Percentiles rank a stretch among this genome's conserved stretches.
These are phyloP conservation scores for Enteromius anoplus DNA, from an alignment of 2,797 vertebrate genomes.

Conservation along the genomic window DNA sequence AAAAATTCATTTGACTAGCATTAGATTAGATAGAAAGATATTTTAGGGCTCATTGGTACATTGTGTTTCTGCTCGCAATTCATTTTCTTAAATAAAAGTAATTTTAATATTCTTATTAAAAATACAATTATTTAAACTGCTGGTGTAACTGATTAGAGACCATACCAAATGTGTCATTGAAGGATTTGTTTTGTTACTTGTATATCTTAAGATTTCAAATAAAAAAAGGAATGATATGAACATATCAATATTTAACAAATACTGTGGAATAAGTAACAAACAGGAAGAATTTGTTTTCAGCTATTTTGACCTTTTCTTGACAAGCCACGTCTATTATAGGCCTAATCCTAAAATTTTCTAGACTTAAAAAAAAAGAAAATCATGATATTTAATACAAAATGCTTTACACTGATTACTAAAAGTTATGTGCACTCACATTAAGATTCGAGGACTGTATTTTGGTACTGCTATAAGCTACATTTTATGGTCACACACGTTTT, in stretches of 20 bases:
- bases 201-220: not conserved
- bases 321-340: not conserved
- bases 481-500: not conserved
- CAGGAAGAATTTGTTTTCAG: not conserved
- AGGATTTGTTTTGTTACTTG: not conserved
- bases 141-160: not conserved
- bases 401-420: not conserved
- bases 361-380: not conserved
- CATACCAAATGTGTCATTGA: not conserved
- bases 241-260: not conserved
- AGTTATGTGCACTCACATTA: not conserved
- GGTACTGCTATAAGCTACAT: not conserved
- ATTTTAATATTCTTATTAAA: not conserved
- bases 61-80: not conserved
- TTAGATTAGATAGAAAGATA: not conserved
- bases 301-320: conserved; percentile 1
- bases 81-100: not conserved
- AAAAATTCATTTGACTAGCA: not conserved
- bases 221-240: not conserved
- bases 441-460: not conserved
- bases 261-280: not conserved
- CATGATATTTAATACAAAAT: not conserved
- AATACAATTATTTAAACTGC: no score
- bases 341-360: conserved; percentile 9
- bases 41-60: not conserved